Base-by-base conservation (phyloP, 2,113 vertebrate species). In the Varanus komodoensis region DNA sequence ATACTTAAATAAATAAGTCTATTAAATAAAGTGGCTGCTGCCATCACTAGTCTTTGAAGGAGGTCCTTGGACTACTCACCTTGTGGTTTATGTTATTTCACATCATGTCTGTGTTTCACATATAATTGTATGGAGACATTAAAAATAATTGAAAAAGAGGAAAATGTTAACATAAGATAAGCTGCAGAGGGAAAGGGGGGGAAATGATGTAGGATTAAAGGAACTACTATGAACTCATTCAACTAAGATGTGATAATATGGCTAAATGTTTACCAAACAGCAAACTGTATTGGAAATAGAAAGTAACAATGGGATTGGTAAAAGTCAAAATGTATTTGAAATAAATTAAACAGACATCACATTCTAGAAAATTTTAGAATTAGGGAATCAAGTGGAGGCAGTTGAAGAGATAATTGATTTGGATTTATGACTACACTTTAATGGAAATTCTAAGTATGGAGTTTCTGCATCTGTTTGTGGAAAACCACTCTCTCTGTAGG, bases 401-500 rank as follows among this genome's bases (percentile, higher is more conserved):
- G 32, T 0, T 0, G n/a, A 3, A 90, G 3, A 6, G 69, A 73
- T 64, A 9, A 44, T 73, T 19, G 0, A 25, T 3, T 38, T 29
- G 21, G 17, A 92, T 87, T 86, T 8, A 68, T 15, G 84, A 86
- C 8, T 32, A 75, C 79, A 0, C 3, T 91, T 14, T 88, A 3
- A 44, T 2, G 89, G 6, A 14, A 19, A n/a, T 82, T 32, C 8
- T 64, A 19, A 38, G 81, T 14, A 12, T 61, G 9, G 14, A 90
- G 88, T 87, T 86, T 84, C n/a, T 52, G 8, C 32, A 6, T 29
- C 27, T 34, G 38, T 87, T n/a, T 89, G 34, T 15, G 21, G 48
- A 79, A 44, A 0, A 82, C 3, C 5, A 82, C 17, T 34, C 19
- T 77, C 29, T 0, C 0, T 86, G 61, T 89, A 91, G 78, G 27